Conservation (phyloP, 2,113 vertebrate species). For the Megaceryle maxima region DNA sequence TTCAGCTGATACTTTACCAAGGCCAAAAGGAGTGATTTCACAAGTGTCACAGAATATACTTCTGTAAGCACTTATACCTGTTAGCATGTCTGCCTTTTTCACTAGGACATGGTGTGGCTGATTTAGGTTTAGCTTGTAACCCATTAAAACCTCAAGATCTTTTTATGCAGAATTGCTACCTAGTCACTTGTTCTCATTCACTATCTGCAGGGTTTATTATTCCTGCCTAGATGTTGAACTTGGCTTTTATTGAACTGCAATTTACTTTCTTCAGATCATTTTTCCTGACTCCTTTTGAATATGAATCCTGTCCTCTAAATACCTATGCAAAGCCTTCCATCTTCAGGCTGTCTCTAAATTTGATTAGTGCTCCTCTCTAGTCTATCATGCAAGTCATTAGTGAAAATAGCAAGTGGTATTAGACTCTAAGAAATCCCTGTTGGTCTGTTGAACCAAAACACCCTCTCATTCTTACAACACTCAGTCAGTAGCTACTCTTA, state of each 20-base stretch:
- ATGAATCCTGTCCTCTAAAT: background rate
- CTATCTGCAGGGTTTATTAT: background rate
- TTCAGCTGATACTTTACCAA: background rate
- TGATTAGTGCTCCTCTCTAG: background rate
- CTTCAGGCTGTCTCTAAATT: background rate
- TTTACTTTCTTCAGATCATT: background rate
- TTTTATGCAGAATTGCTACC: background rate
- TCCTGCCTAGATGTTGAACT: background rate
- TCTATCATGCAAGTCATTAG: background rate
- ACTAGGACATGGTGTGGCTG: fast-evolving
- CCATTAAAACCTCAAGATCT: background rate
- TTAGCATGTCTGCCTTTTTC: background rate
- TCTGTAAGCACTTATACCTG: background rate
- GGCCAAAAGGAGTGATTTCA: background rate
- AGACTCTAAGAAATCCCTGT: background rate
- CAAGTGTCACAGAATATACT: background rate
- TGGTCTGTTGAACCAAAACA: background rate
- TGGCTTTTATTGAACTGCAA: background rate
- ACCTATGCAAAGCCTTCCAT: background rate
- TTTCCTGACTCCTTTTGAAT: background rate
- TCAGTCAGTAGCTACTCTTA: background rate
- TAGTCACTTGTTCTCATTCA: background rate
- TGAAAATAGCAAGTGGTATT: background rate
- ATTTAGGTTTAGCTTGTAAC: background rate
- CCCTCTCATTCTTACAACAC: background rate